Evolutionary conservation across 2,797 vertebrate genomes (phyloP).

Genomic region (Anableps anableps): DNA sequence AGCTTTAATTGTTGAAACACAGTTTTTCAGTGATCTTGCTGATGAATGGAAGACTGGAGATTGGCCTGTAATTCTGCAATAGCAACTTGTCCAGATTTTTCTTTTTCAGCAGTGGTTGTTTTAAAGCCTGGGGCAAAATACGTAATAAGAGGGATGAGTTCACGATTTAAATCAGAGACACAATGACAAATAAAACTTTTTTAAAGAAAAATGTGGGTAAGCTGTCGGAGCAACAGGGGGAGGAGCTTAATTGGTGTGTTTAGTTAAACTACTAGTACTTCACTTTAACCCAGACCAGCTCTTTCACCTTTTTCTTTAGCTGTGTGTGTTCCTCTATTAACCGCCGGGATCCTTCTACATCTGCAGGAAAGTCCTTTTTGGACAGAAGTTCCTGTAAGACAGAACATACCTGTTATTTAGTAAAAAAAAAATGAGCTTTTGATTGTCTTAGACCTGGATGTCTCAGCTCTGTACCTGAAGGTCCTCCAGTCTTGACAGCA

Average conservation of each 20-base stretch:
- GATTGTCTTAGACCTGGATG: neutral
- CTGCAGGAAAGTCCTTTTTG: conserved; percentile 95
- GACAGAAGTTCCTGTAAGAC: conserved; percentile 89
- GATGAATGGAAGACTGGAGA: too few species aligned
- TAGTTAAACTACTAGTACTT: neutral
- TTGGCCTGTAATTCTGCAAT: too few species aligned
- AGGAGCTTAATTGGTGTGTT: neutral
- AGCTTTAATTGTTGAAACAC: too few species aligned
- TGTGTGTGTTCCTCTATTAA: conserved; percentile 97
- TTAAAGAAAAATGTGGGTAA: neutral
- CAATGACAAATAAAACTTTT: too few species aligned
- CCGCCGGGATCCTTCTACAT: conserved; percentile 93
- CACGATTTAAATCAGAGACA: too few species aligned
- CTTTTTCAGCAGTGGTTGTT: too few species aligned
- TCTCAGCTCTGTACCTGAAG: conserved; percentile 78
- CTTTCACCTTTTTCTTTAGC: conserved; percentile 91
- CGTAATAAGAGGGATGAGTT: too few species aligned
- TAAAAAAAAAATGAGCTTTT: rapidly evolving
- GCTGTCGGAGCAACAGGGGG: neutral
- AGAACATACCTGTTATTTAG: neutral
- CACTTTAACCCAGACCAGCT: neutral
- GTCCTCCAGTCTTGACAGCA: conserved; percentile 94
- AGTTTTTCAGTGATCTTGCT: too few species aligned
- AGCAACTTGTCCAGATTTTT: too few species aligned
- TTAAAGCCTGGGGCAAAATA: too few species aligned